These are phyloP conservation scores for Blomia tropicalis DNA, from an alignment of 2,888 invertebrate species.

Conservation along the genomic window DNA sequence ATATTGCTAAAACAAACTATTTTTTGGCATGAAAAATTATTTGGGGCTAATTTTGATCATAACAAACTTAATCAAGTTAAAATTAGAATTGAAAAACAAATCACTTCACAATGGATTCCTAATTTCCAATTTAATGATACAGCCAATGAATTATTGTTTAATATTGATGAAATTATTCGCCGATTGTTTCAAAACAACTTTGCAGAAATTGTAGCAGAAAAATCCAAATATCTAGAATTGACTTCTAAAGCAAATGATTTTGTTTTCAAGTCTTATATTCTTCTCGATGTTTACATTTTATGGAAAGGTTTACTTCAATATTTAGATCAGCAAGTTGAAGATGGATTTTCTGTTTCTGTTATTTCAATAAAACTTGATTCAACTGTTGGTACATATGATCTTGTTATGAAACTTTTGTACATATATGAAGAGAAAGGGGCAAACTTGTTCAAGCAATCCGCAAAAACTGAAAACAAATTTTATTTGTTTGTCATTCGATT, in stretches of 20 bases:
- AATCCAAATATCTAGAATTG: too few relatives aligned
- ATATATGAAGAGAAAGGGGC: not conserved
- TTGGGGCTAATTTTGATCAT: not conserved
- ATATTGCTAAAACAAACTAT: not conserved
- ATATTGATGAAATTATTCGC: not conserved
- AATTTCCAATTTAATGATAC: not conserved
- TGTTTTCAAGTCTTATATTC: too few relatives aligned
- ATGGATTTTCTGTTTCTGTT: too few relatives aligned
- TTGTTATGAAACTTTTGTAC: not conserved
- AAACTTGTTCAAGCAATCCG: not conserved
- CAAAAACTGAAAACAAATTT: not conserved
- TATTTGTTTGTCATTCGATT: not conserved
- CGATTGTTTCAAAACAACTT: not conserved
- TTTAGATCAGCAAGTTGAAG: too few relatives aligned
- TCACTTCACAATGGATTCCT: too few relatives aligned
- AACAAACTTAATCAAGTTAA: not conserved
- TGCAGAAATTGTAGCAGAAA: not conserved
- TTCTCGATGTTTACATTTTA: not conserved
- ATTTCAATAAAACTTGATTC: not conserved
- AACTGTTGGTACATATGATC: not conserved
- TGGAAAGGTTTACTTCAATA: not conserved
- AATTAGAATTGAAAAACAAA: too few relatives aligned
- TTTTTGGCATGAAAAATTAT: not conserved
- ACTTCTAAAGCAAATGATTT: not conserved
- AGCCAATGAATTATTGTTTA: not conserved